phyloP scores from a whole-genome alignment of 2,113 vertebrate genomes.

The Sinocyclocheilus rhinocerous region DNA sequence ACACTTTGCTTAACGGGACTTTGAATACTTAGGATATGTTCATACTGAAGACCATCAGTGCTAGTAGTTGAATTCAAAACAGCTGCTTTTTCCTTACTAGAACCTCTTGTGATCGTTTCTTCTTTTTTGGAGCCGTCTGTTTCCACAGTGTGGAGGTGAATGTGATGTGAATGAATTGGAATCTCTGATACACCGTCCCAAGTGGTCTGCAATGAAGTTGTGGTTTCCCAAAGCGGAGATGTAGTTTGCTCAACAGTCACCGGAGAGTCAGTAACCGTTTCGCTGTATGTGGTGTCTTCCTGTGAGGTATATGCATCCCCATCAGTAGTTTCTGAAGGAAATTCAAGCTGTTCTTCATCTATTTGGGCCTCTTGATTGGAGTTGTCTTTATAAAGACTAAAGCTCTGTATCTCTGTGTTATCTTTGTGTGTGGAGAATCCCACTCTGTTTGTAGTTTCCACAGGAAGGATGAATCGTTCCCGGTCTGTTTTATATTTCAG shows the following conservation, averaged over 20 bases:
- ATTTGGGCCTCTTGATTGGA: slow-evolving; percentile 7
- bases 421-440: slow-evolving; percentile 36
- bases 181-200: slow-evolving; percentile 31
- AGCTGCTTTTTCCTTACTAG: slow-evolving; percentile 1
- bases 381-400: slow-evolving; percentile 37
- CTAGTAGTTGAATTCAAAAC: slow-evolving; percentile 28
- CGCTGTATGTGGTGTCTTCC: slow-evolving; percentile 55
- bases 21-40: slow-evolving; percentile 36
- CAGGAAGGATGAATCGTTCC: slow-evolving; percentile 6
- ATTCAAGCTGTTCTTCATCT: slow-evolving; percentile 15
- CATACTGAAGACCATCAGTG: background rate
- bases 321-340: slow-evolving; percentile 11
- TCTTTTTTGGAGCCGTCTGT: slow-evolving; percentile 3
- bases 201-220: slow-evolving; percentile 53
- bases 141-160: slow-evolving; percentile 24
- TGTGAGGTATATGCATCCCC: slow-evolving; percentile 21
- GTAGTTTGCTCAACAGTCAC: slow-evolving; percentile 48
- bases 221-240: slow-evolving; percentile 52
- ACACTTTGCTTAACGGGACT: slow-evolving; percentile 22
- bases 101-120: background rate
- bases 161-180: slow-evolving; percentile 38
- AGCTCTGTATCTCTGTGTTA: slow-evolving; percentile 33
- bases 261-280: slow-evolving; percentile 60
- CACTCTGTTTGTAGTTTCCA: slow-evolving; percentile 25
- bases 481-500: slow-evolving; percentile 10